Percentiles rank a stretch among this genome's conserved stretches.
phyloP scores from a whole-genome alignment of 2,797 vertebrate genomes.

The Austrolebias charrua region DNA sequence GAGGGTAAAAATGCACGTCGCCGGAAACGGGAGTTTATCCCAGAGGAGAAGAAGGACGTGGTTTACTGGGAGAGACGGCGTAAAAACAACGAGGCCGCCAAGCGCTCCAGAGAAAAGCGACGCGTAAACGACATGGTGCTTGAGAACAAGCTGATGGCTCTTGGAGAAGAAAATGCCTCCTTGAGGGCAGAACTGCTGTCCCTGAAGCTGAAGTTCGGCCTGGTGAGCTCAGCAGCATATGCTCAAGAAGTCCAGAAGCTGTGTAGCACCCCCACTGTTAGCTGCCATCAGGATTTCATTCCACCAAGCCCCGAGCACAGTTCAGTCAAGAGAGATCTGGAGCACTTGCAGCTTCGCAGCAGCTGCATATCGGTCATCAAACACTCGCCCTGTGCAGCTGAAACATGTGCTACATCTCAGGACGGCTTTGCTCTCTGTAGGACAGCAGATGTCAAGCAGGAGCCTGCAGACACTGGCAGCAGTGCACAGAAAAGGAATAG shows the following conservation, averaged over 20 bases:
- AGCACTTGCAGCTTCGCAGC: conserved; percentile 75
- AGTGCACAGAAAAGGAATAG: conserved; percentile 80
- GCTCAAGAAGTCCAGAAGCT: conserved; percentile 91
- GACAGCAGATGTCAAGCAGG: conserved; percentile 85
- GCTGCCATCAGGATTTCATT: conserved; percentile 85
- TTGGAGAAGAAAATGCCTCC: conserved; percentile 93
- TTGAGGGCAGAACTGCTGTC: conserved; percentile 91
- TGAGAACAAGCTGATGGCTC: conserved; percentile 92
- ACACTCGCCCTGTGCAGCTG: conserved; percentile 88
- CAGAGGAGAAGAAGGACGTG: conserved; percentile 94
- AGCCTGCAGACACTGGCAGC: conserved; percentile 80
- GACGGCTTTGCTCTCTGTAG: conserved; percentile 72
- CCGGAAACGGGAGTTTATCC: conserved; percentile 94
- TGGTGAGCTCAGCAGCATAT: conserved; percentile 88
- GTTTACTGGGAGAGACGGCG: conserved; percentile 96
- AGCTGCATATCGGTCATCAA: conserved; percentile 96
- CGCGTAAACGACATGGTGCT: conserved; percentile 95
- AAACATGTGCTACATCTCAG: conserved; percentile 73
- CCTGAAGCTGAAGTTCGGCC: conserved; percentile 91
- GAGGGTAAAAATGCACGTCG: conserved; percentile 85
- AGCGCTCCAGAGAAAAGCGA: conserved; percentile 94
- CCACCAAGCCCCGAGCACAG: conserved; percentile 67
- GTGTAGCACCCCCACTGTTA: conserved; percentile 75
- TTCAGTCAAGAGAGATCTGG: conserved; percentile 78
- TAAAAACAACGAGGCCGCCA: conserved; percentile 97